These are phyloP conservation scores for Bombyx huttoni DNA, from an alignment of 2,888 invertebrate species.

Conservation along the genomic window DNA sequence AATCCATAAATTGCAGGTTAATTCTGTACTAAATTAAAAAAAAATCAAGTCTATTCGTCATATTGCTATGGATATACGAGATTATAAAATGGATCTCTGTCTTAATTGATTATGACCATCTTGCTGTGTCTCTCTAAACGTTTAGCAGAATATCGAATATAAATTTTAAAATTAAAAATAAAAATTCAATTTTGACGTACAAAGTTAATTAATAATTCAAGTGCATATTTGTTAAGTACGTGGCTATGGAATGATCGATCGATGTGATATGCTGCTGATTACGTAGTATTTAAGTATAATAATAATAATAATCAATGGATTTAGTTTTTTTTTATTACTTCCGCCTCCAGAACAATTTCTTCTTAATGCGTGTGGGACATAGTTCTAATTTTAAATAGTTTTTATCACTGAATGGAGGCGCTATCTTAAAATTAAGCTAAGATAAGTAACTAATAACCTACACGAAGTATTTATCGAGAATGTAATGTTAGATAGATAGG, in stretches of 20 bases:
- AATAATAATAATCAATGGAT: background rate
- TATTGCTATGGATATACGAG: background rate
- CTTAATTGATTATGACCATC: background rate
- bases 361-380: background rate
- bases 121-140: background rate
- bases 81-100: background rate
- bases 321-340: background rate
- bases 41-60: background rate
- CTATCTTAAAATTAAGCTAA: constrained; percentile 17
- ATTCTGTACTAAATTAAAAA: too few species aligned
- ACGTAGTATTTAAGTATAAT: constrained; percentile 11
- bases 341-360: background rate
- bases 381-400: background rate
- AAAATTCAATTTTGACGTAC: background rate
- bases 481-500: constrained; percentile 63
- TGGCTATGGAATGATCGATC: constrained; percentile 54
- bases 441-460: constrained; percentile 35
- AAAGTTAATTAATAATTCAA: background rate
- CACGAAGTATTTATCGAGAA: constrained; percentile 64
- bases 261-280: constrained; percentile 66
- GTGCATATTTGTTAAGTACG: constrained; percentile 6
- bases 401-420: background rate
- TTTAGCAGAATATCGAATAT: background rate
- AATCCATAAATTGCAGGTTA: too few species aligned
- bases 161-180: background rate